Conservation (phyloP, 2,113 vertebrate genomes). For the zebrafish (Danio rerio) region GRCz12tu NC_133180.1:47504001-47504500, state of each 20-base stretch:
- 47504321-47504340: not conserved
- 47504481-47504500: not conserved
- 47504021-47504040: too few relatives aligned
- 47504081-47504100: conserved; percentile 14
- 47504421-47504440: not conserved
- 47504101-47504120: not conserved
- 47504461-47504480: not conserved
- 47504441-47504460: not conserved
- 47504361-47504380: not conserved
- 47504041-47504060: too few relatives aligned
- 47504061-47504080: not conserved
- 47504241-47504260: not conserved
- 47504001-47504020: too few relatives aligned
- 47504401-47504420: not conserved
- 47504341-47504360: not conserved
- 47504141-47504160: conserved; percentile 69
- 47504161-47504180: conserved; percentile 76
- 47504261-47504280: not conserved
- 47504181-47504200: not conserved
- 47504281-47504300: not conserved
- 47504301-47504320: not conserved
- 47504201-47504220: not conserved
- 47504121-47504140: conserved; percentile 63
- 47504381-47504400: not conserved
- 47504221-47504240: not conserved